Evolutionary conservation across 2,113 vertebrate species (phyloP), one percentile per base, ranked within the genome.

Genomic region (Gallinago undulata): DNA sequence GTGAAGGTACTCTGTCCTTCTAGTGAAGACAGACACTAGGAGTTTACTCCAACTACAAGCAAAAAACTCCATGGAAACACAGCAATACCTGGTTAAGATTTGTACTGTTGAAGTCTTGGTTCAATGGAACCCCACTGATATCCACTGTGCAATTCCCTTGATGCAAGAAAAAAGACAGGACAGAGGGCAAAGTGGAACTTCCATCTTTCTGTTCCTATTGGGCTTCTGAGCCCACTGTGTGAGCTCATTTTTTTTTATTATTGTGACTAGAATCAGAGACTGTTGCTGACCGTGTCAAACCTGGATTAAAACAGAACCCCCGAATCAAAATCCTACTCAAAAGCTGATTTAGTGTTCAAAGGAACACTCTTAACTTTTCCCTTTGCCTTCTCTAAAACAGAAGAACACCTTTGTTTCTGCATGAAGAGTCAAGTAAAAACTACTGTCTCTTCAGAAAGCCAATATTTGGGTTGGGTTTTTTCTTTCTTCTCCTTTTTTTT

Each of bases 371-470:
- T 13, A 83, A 62, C 28, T 7, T 28, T 55, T 67, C 14, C 22
- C 6, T 87, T 74, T 79, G 35, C 37, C 30, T 92, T 47, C 43
- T 68, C 47, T 68, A 43, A 86, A 93, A 86, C 13, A 48, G 59
- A 64, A 25, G 59, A 80, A n/a, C 3, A 11, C 7, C 6, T 59
- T 87, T 79, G 43, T 79, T 96, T 91, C 89, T 94, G 66, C 79
- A 51, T 75, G 69, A 74, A 72, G 69, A 90, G 51, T 84, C 89
- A 94, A 72, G 59, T 74, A 43, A 95, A 81, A 96, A 78, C 60
- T 86, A 68, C 67, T 7, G 8, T 55, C 51, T 93, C 67, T 93
- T 88, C 73, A 16, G 25, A 96, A 95, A 96, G 76, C 43, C 50
- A 72, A 60, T 75, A 41, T 95, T 78, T 94, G 37, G 28, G 28